A percentile compares a stretch with the other conserved stretches of the same genome.
Conservation (phyloP, 2,113 vertebrate species). For the Acanthisitta chloris region DNA sequence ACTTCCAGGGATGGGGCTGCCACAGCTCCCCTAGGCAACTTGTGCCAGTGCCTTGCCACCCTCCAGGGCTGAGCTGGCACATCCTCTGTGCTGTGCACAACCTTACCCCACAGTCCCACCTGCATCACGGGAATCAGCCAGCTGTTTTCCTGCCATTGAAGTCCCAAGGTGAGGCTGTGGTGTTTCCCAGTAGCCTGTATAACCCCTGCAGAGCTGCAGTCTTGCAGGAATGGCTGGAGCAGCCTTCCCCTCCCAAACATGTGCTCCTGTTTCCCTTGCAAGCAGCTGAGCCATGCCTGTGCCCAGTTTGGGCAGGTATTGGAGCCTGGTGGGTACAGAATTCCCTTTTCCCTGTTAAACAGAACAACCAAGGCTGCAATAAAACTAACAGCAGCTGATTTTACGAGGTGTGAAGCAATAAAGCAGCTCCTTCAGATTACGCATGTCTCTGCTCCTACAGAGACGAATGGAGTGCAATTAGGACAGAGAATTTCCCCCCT, state of each 20-base stretch:
- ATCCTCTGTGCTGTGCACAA: too few relatives aligned
- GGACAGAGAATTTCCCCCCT: background rate
- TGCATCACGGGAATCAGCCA: background rate
- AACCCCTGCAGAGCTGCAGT: background rate
- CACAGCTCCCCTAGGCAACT: too few relatives aligned
- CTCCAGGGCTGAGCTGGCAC: too few relatives aligned
- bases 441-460: background rate
- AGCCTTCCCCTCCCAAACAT: background rate
- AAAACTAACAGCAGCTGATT: background rate
- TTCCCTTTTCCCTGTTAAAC: background rate
- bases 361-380: background rate
- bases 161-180: background rate
- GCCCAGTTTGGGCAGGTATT: rapidly evolving
- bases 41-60: background rate
- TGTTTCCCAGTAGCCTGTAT: background rate
- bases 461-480: background rate
- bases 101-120: too few relatives aligned
- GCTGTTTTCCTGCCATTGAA: background rate
- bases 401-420: background rate
- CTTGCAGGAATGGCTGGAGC: background rate
- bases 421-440: background rate
- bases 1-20: background rate
- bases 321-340: background rate
- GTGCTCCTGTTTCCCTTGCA: background rate
- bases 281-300: background rate